Percentiles rank a stretch among this genome's conserved stretches.
These are phyloP conservation scores for Linyphia triangularis DNA, from an alignment of 2,888 invertebrate species.

Conservation along the genomic window DNA sequence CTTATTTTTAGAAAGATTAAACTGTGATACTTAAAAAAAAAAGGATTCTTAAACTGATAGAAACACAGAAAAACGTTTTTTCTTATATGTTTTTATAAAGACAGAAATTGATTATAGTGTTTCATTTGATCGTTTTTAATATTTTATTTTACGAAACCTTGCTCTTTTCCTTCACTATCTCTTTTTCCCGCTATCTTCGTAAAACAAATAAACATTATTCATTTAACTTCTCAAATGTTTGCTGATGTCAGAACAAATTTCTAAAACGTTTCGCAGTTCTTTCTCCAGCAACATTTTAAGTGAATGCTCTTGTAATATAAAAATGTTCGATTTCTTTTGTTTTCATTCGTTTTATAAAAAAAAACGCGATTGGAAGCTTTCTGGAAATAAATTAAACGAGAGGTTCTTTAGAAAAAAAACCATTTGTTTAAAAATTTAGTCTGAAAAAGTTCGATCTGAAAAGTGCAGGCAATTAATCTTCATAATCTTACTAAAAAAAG, in stretches of 20 bases:
- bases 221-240: conserved; percentile 18
- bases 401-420: background rate
- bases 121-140: background rate
- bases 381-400: conserved; percentile 2
- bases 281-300: background rate
- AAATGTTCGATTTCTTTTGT: conserved; percentile 6
- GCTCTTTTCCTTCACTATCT: too few species aligned
- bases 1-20: background rate
- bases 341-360: background rate
- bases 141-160: background rate
- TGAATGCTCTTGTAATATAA: background rate
- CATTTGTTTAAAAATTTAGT: conserved; percentile 1
- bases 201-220: conserved; percentile 27
- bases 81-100: background rate
- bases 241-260: conserved; percentile 4
- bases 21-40: background rate
- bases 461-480: conserved; percentile 17
- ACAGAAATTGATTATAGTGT: background rate
- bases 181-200: too few species aligned
- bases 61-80: background rate
- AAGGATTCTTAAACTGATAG: background rate
- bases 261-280: conserved; percentile 4
- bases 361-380: conserved; percentile 4
- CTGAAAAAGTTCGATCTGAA: background rate
- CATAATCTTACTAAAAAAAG: background rate